Evolutionary conservation across 1,140 invertebrate genomes (phyloP).

Genomic region (Anoplolepis gracilipes): DNA sequence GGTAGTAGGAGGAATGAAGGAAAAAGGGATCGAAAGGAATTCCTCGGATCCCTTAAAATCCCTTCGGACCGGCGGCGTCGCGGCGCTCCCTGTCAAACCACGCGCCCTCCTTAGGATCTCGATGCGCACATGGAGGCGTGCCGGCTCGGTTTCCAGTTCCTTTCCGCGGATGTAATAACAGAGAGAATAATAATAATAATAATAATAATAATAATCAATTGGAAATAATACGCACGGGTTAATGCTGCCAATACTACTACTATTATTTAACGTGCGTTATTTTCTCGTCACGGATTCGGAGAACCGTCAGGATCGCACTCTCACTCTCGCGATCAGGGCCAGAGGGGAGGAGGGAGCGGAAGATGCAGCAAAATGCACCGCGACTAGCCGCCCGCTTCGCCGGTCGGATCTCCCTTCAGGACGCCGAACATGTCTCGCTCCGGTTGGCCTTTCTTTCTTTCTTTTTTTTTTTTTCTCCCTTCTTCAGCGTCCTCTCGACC

Average conservation of each 20-base stretch:
- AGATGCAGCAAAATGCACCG: slow-evolving; percentile 30
- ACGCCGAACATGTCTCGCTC: slow-evolving; percentile 68
- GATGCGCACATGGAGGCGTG: slow-evolving; percentile 22
- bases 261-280: neutral
- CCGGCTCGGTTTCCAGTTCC: neutral
- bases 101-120: slow-evolving; percentile 2
- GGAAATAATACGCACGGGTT: too few species aligned
- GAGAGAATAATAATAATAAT: neutral
- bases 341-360: neutral
- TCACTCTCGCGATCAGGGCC: neutral
- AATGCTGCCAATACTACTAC: neutral
- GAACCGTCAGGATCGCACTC: slow-evolving; percentile 10
- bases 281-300: neutral
- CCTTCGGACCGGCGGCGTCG: slow-evolving; percentile 11
- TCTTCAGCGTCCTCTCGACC: neutral
- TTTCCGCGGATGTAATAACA: neutral
- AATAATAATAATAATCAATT: too few species aligned
- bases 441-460: neutral
- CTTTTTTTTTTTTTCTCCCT: too few species aligned
- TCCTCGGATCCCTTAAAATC: neutral
- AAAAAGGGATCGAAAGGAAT: neutral
- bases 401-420: slow-evolving; percentile 57
- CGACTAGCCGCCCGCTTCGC: slow-evolving; percentile 62
- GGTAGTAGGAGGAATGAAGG: too few species aligned
- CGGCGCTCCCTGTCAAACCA: slow-evolving; percentile 34